Conservation (phyloP, 2,888 invertebrate species). For the Drosophila austrosaltans region DNA sequence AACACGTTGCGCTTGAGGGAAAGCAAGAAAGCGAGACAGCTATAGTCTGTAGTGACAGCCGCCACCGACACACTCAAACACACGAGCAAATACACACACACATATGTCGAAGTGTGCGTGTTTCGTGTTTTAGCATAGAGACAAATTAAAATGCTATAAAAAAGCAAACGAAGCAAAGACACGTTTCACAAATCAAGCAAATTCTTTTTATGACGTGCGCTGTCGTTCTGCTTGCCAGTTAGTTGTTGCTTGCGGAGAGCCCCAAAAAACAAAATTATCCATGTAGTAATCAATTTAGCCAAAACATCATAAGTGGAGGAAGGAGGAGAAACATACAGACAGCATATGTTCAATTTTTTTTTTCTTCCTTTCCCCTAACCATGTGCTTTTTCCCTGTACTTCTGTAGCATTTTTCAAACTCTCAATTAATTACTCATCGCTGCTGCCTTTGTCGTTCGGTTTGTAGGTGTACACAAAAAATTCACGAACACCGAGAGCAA, state of each 20-base stretch:
- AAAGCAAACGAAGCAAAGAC: conserved; percentile 75
- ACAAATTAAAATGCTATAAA: conserved; percentile 79
- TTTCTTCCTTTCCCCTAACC: conserved; percentile 14
- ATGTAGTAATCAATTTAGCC: conserved; percentile 8
- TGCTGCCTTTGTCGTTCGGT: conserved; percentile 24
- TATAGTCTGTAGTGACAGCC: conserved; percentile 53
- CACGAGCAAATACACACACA: conserved; percentile 19
- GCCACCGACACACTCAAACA: conserved; percentile 40
- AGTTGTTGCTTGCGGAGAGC: conserved; percentile 44
- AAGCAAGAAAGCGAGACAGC: conserved; percentile 42
- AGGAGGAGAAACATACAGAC: neutral
- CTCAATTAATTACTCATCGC: conserved; percentile 70
- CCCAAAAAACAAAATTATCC: conserved; percentile 15
- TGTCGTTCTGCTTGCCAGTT: conserved; percentile 47
- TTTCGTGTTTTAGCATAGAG: conserved; percentile 70
- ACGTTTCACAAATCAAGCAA: conserved; percentile 78
- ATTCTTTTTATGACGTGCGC: conserved; percentile 73
- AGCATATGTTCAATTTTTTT: conserved; percentile 26
- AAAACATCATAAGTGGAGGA: neutral
- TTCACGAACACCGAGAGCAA: conserved; percentile 50
- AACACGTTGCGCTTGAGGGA: conserved; percentile 25
- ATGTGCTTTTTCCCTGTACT: conserved; percentile 36
- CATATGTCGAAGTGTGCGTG: conserved; percentile 57
- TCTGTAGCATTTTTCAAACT: conserved; percentile 37
- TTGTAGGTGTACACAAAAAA: conserved; percentile 62